These are phyloP conservation scores for Pelosia muscerda DNA, from an alignment of 2,888 invertebrate genomes.

Conservation along the genomic window DNA sequence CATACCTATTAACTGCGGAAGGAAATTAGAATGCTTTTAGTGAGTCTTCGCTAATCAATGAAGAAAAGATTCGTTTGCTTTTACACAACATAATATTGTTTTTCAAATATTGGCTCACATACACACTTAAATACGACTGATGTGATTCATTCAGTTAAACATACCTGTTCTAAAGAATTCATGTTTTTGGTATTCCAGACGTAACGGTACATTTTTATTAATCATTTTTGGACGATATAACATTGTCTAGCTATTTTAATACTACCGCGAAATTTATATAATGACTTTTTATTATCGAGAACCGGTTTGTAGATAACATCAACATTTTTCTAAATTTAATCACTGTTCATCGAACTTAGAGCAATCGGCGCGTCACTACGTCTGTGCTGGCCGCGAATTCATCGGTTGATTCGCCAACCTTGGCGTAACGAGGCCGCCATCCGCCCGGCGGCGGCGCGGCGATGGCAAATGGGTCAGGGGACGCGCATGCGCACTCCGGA, in stretches of 20 bases:
- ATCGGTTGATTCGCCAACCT: slow-evolving; percentile 81
- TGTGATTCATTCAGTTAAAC: slow-evolving; percentile 33
- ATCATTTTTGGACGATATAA: background rate
- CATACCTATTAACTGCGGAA: slow-evolving; percentile 62
- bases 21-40: slow-evolving; percentile 69
- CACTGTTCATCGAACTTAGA: slow-evolving; percentile 59
- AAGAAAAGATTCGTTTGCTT: slow-evolving; percentile 63
- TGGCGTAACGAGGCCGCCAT: slow-evolving; percentile 79
- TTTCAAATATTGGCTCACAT: slow-evolving; percentile 65
- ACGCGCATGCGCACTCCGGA: slow-evolving; percentile 83
- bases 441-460: slow-evolving; percentile 63
- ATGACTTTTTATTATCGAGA: slow-evolving; percentile 31
- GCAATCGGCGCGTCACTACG: slow-evolving; percentile 75
- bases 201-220: slow-evolving; percentile 22
- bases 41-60: slow-evolving; percentile 72
- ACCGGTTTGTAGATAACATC: slow-evolving; percentile 35
- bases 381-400: slow-evolving; percentile 74
- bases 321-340: slow-evolving; percentile 58
- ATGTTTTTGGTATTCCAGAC: slow-evolving; percentile 25
- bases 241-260: background rate
- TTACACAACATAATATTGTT: slow-evolving; percentile 64
- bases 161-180: slow-evolving; percentile 34
- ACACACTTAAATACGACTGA: slow-evolving; percentile 28
- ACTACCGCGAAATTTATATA: slow-evolving; percentile 23
- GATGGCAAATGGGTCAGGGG: slow-evolving; percentile 81